Base-by-base conservation (phyloP, 2,888 invertebrate species). In the Ectemnius continuus region DNA sequence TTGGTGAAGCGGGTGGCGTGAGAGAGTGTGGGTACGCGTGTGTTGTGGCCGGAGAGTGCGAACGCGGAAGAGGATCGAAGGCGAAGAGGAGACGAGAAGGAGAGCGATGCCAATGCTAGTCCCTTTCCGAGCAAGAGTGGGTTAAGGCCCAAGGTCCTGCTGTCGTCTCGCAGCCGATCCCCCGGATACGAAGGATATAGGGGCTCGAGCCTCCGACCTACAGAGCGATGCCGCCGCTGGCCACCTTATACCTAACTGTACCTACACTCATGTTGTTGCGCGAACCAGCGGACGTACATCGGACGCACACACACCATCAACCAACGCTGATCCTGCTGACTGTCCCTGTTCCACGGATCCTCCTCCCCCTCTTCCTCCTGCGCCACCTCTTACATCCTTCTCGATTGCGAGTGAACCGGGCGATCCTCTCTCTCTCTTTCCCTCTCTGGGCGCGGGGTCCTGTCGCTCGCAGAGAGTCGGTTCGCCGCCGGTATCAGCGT, bases 101-200 rank as follows among this genome's bases (percentile, higher is more conserved):
- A 56, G 52, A 14, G 52, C 52, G 16, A 52, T 83, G 80, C 83
- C 75, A 81, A 75, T 63, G 75, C 83, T 86, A 87, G 87, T 87
- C 87, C 88, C 87, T 88, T 88, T 89, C 87, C 85, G 84, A 84
- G 82, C 86, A 88, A 89, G 88, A 90, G 87, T 89, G 88, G 89
- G 89, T 90, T 89, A 90, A 89, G 88, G 88, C 89, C 88, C 89
- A 89, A 89, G 89, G 89, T 89, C 87, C 89, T 88, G 80, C 76
- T 70, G 82, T 81, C 79, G 81, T 79, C 83, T 80, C 84, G 83
- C 61, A 77, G 81, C 71, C 81, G 76, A 81, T 82, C 76, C 78
- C 79, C 80, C 78, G 82, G 79, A 80, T 78, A 75, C 82, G 80
- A 78, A 80, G 80, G 75, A 79, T 80, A 79, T 74, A 78, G 76